Evolutionary conservation across 92 coral and sea anemone genomes (phyloP).

Genomic region (Umimayanthus chanpuru): DNA sequence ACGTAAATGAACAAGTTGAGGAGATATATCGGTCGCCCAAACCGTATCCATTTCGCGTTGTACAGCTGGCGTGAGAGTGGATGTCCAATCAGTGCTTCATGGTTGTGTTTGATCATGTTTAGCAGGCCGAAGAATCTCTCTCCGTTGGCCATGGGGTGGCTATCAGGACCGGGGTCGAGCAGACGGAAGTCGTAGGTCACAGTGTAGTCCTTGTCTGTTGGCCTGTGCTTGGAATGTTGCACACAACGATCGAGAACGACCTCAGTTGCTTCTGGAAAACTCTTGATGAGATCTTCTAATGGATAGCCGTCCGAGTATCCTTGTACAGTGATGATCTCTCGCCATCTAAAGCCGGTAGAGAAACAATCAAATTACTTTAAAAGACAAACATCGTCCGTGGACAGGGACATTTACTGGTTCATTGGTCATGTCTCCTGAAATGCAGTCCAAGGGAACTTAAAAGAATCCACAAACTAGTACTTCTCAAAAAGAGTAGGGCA

Average conservation of each 20-base stretch:
- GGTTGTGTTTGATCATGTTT: conserved; percentile 67
- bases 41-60: conserved; percentile 63
- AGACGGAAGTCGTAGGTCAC: conserved; percentile 71
- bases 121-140: conserved; percentile 60
- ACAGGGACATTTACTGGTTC: too few species aligned
- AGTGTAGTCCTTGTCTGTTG: conserved; percentile 66
- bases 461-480: too few species aligned
- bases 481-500: too few species aligned
- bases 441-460: too few species aligned
- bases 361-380: background rate
- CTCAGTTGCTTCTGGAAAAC: conserved; percentile 79
- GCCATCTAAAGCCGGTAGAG: conserved; percentile 53
- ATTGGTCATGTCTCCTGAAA: too few species aligned
- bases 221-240: conserved; percentile 50
- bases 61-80: conserved; percentile 72
- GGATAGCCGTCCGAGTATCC: conserved; percentile 44
- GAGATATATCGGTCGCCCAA: conserved; percentile 59
- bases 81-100: conserved; percentile 68
- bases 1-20: conserved; percentile 58
- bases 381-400: too few species aligned
- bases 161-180: conserved; percentile 87
- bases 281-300: conserved; percentile 64
- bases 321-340: conserved; percentile 52
- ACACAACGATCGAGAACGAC: conserved; percentile 75
- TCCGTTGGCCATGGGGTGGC: conserved; percentile 36